Percentiles rank a stretch among this genome's conserved stretches.
Conservation (phyloP, 1,140 invertebrate genomes). For the Lepidurus couesii region DNA sequence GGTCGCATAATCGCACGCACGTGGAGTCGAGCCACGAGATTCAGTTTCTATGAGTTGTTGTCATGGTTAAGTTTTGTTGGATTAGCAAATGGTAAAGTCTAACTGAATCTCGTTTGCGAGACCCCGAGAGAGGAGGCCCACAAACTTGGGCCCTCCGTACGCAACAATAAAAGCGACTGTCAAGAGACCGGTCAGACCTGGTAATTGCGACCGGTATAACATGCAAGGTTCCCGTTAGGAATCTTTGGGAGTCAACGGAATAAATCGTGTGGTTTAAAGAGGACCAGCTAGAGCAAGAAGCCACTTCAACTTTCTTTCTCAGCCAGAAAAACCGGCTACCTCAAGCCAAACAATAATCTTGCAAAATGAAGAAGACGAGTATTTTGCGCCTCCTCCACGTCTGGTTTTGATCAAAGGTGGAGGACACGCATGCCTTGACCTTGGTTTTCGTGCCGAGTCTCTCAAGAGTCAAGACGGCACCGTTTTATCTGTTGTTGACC, state of each 20-base stretch:
- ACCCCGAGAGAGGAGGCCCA: slow-evolving; percentile 2
- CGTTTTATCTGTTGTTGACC: neutral
- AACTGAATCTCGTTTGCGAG: too few relatives aligned
- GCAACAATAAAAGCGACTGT: slow-evolving; percentile 6
- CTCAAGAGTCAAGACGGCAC: neutral
- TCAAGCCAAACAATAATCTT: neutral
- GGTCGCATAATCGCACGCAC: too few relatives aligned
- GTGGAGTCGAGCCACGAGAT: too few relatives aligned
- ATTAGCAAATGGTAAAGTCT: too few relatives aligned
- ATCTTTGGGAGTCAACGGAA: neutral
- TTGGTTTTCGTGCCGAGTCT: neutral
- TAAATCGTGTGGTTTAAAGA: neutral
- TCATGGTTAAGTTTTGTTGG: too few relatives aligned
- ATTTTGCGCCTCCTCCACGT: neutral
- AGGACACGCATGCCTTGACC: neutral
- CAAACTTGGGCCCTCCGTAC: neutral
- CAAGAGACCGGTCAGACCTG: neutral
- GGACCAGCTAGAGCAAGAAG: neutral
- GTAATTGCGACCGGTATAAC: neutral
- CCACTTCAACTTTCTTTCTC: neutral
- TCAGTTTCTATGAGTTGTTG: too few relatives aligned
- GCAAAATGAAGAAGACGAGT: neutral
- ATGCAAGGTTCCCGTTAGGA: neutral
- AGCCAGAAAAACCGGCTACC: neutral
- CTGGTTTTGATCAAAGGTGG: neutral